These are phyloP conservation scores for Artemia sinica DNA, from an alignment of 2,888 invertebrate genomes.

Conservation along the genomic window DNA sequence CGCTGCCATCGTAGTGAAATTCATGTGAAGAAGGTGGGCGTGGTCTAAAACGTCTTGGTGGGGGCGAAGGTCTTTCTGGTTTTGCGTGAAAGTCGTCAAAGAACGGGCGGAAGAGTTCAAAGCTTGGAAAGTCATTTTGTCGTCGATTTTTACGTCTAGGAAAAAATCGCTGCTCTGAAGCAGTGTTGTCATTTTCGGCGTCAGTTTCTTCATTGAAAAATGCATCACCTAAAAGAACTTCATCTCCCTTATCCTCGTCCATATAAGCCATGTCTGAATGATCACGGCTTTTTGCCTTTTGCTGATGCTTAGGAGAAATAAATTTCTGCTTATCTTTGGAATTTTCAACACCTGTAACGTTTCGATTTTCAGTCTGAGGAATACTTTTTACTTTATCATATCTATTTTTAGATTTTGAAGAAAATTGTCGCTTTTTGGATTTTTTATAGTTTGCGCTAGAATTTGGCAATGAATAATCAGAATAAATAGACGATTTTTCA, in stretches of 20 bases:
- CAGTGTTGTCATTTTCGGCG: background rate
- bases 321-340: too few relatives aligned
- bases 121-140: background rate
- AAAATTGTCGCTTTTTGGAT: too few relatives aligned
- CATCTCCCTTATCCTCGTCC: background rate
- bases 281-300: too few relatives aligned
- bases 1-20: constrained; percentile 26
- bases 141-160: background rate
- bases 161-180: background rate
- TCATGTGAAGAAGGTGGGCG: background rate
- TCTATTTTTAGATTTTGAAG: too few relatives aligned
- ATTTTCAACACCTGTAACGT: too few relatives aligned
- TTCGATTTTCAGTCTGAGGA: too few relatives aligned
- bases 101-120: background rate
- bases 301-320: too few relatives aligned
- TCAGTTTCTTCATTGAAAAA: background rate
- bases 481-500: too few relatives aligned
- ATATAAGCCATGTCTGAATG: background rate
- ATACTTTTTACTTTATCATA: too few relatives aligned
- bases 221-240: background rate
- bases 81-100: constrained; percentile 1
- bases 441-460: too few relatives aligned
- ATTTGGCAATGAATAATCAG: too few relatives aligned
- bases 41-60: constrained; percentile 6
- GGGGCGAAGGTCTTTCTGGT: background rate